A percentile compares a stretch with the other conserved stretches of the same genome.
Evolutionary conservation across 2,888 invertebrate genomes (phyloP).

Genomic region (Epiperipatus broadwayi): DNA sequence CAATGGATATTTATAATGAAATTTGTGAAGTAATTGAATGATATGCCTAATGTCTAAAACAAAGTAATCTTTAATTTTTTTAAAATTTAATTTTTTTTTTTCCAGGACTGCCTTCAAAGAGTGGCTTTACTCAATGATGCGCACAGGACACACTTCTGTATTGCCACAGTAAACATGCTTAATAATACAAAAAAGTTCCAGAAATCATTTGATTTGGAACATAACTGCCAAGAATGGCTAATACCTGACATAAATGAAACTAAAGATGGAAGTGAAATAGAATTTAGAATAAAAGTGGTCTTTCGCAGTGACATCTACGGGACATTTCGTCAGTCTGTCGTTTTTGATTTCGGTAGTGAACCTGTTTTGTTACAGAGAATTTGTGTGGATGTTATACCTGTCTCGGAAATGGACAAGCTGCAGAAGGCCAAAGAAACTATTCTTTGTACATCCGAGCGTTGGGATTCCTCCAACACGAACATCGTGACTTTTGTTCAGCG

Average conservation of each 20-base stretch:
- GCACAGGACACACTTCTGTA: conserved; percentile 44
- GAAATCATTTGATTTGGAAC: conserved; percentile 25
- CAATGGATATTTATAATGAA: too few species aligned
- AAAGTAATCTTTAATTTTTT: too few species aligned
- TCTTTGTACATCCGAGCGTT: conserved; percentile 33
- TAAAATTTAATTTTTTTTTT: conserved; percentile 9
- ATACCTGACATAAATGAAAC: conserved; percentile 27
- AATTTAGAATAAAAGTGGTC: conserved; percentile 33
- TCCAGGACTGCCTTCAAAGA: conserved; percentile 36
- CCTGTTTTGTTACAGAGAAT: conserved; percentile 34
- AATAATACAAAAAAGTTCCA: conserved; percentile 18
- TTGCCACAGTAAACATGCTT: conserved; percentile 33
- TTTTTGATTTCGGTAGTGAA: conserved; percentile 46
- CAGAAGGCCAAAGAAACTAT: conserved; percentile 19
- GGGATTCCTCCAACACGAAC: conserved; percentile 38
- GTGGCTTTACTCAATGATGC: conserved; percentile 49
- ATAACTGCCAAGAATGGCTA: conserved; percentile 31
- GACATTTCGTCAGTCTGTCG: conserved; percentile 54
- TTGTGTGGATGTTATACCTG: conserved; percentile 54
- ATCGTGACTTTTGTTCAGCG: conserved; percentile 33
- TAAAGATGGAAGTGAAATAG: too few species aligned
- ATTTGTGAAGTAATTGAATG: too few species aligned
- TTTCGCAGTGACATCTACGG: conserved; percentile 53
- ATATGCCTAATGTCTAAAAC: too few species aligned
- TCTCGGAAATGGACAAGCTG: conserved; percentile 35